phyloP scores from a whole-genome alignment of 2,888 invertebrate species.

The Odontomyia ornata region DNA sequence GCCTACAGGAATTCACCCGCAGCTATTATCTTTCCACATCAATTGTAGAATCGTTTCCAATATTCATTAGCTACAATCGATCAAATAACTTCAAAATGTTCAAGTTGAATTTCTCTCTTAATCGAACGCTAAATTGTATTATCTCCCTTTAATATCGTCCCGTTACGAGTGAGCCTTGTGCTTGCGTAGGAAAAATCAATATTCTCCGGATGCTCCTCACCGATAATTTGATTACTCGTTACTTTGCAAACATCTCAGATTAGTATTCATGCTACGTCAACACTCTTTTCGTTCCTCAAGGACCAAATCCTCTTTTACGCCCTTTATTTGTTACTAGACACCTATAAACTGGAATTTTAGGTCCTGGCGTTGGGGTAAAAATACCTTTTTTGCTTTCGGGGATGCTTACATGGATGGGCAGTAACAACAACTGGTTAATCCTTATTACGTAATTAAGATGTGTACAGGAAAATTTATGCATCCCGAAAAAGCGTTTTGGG shows the following conservation, averaged over 20 bases:
- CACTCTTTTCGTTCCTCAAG: slow-evolving; percentile 17
- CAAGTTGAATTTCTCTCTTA: too few species aligned
- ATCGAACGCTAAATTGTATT: too few species aligned
- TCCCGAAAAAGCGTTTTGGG: too few species aligned
- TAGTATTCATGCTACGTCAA: slow-evolving; percentile 26
- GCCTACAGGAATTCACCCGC: too few species aligned
- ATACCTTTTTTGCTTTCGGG: not conserved
- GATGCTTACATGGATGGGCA: not conserved
- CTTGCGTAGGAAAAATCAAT: slow-evolving; percentile 14
- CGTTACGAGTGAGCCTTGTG: too few species aligned
- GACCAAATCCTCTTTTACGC: not conserved
- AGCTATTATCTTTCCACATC: too few species aligned
- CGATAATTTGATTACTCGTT: slow-evolving; percentile 4
- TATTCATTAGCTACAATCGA: too few species aligned
- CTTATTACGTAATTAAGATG: slow-evolving; percentile 15
- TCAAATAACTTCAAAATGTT: too few species aligned
- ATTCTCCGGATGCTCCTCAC: slow-evolving; percentile 5
- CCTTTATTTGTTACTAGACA: not conserved
- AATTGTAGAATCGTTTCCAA: too few species aligned
- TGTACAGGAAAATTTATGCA: not conserved
- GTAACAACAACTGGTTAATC: not conserved
- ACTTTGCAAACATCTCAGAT: slow-evolving; percentile 13
- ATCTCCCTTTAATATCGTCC: too few species aligned
- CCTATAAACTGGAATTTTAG: not conserved
- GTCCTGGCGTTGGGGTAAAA: not conserved